Evolutionary conservation across 2,113 vertebrate species (phyloP).

Genomic region (Neotoma lepida): DNA sequence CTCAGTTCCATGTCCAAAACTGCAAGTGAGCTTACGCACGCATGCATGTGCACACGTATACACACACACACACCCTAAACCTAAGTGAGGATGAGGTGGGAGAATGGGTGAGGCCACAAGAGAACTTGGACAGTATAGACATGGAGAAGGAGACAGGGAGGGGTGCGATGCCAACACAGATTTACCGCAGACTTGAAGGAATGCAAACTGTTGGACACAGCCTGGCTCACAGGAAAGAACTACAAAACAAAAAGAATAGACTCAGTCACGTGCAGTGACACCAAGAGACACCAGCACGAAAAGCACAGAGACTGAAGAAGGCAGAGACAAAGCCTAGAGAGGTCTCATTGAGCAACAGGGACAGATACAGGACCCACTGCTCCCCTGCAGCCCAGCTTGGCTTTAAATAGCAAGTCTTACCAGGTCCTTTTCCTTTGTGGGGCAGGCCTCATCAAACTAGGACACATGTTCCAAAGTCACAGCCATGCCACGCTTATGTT

Average conservation of each 20-base stretch:
- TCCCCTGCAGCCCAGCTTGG: background rate
- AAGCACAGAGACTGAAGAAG: background rate
- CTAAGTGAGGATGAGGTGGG: background rate
- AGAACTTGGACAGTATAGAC: background rate
- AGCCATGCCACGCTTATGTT: background rate
- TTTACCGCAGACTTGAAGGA: constrained; percentile 93
- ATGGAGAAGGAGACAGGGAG: background rate
- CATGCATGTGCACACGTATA: rapidly evolving
- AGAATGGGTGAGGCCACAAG: background rate
- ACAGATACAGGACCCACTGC: background rate
- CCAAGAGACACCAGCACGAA: background rate
- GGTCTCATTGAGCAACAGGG: background rate
- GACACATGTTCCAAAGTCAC: background rate
- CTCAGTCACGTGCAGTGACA: constrained; percentile 44
- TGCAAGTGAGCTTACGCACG: background rate
- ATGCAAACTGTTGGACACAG: constrained; percentile 89
- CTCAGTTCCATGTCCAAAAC: background rate
- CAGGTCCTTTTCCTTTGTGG: background rate
- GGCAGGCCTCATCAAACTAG: background rate
- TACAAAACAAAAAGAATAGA: constrained; percentile 86
- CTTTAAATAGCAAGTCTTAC: background rate
- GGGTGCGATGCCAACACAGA: background rate
- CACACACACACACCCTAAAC: background rate
- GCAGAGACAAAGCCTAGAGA: background rate
- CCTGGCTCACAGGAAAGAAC: constrained; percentile 90